Evolutionary conservation across 2,888 invertebrate genomes (phyloP), one percentile per base, ranked within the genome.

Genomic region (Tuberolachnus salignus): DNA sequence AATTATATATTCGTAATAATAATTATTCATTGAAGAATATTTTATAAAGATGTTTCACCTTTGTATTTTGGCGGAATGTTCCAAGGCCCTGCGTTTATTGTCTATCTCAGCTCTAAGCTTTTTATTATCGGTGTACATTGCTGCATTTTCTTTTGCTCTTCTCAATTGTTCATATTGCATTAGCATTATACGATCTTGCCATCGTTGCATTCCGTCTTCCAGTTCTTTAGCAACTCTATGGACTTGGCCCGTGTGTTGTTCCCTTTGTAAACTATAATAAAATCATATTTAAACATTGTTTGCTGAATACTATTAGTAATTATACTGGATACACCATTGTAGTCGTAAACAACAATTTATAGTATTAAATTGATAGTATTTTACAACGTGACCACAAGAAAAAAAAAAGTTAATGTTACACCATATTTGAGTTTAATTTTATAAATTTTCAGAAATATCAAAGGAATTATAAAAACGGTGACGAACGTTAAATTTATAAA

Each of bases 101-200:
- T 84, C 84, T 21, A 82, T 82, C 59, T 84, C 83, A 14, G 84
- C 80, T 63, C 83, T 81, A 19, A 83, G 83, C 13, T 84, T 81
- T 81, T 83, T 84, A 42, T 82, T 82, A 34, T 84, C 84, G 16
- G 84, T 83, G 57, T 84, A 84, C 26, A 84, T 81, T 3, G 82
- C 82, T n/a, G 84, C 85, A 81, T 85, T 85, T 53, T 84, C 82
- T 63, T 83, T 84, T 3, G 86, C 86, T 73, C 84, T 78, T 51
- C 84, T 83, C 70, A 84, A 83, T 19, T 85, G 84, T 78, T 84
- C 83, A 82, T 85, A 82, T 66, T 86, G 85, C 34, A 85, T 83
- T 44, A 84, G 82, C 66, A 85, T 81, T 3, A 86, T 85, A 80
- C 85, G 84, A 55, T 84, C 84, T 81, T 85, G 85, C 86, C 86